Evolutionary conservation across 2,797 vertebrate genomes (phyloP).

Genomic region (Galaxias olidus): DNA sequence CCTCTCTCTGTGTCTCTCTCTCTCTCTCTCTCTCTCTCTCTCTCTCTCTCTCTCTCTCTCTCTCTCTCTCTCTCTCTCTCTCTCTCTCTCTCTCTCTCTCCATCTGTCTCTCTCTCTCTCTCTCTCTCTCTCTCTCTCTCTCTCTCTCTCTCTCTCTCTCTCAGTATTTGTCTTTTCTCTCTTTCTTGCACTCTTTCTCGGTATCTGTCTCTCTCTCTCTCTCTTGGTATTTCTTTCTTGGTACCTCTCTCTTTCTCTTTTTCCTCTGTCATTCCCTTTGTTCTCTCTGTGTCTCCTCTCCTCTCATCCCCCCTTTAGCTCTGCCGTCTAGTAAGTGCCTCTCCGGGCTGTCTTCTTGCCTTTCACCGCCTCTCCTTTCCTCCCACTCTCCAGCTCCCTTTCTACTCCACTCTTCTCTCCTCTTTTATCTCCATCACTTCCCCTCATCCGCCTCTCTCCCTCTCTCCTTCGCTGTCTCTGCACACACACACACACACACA

Average conservation of each 20-base stretch:
- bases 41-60: neutral
- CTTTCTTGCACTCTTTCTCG: neutral
- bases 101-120: constrained; percentile 43
- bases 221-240: too few species aligned
- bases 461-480: neutral
- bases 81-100: constrained; percentile 23
- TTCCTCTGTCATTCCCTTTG: neutral
- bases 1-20: constrained; percentile 37
- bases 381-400: too few species aligned
- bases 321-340: neutral
- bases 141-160: constrained; percentile 9
- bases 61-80: constrained; percentile 15
- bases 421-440: too few species aligned
- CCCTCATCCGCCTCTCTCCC: neutral
- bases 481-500: constrained; percentile 30
- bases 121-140: constrained; percentile 48
- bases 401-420: too few species aligned
- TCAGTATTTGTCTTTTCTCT: neutral
- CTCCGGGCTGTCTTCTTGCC: too few species aligned
- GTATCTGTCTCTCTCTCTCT: too few species aligned
- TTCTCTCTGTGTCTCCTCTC: neutral
- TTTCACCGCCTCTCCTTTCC: neutral
- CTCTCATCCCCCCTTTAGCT: neutral
- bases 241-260: neutral
- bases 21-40: constrained; percentile 3